Percentiles rank a stretch among this genome's conserved stretches.
Conservation (phyloP, 2,113 vertebrate species). For the Alaudala cheleensis region DNA sequence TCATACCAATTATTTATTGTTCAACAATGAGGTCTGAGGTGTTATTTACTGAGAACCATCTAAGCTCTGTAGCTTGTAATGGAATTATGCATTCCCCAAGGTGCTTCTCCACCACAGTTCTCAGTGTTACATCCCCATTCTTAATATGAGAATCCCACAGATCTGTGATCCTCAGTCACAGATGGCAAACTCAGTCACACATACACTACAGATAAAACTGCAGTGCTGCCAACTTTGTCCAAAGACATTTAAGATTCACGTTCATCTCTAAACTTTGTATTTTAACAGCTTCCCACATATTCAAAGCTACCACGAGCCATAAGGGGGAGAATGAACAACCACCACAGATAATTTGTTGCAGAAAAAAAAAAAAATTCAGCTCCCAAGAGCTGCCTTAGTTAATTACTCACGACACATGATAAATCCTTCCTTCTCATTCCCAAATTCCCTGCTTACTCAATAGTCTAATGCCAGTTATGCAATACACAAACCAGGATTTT, state of each 20-base stretch:
- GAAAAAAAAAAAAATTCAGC: not conserved
- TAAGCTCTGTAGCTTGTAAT: not conserved
- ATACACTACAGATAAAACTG: not conserved
- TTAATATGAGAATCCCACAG: not conserved
- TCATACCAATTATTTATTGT: not conserved
- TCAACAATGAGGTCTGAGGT: not conserved
- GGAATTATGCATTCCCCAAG: not conserved
- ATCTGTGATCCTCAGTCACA: not conserved
- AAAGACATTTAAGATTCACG: not conserved
- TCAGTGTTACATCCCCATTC: not conserved
- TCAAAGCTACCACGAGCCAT: not conserved
- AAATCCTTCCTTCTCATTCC: not conserved
- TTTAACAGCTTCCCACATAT: not conserved
- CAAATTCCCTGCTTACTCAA: not conserved
- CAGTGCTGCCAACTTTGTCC: not conserved
- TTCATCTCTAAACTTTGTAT: not conserved
- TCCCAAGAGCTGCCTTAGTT: not conserved
- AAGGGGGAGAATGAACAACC: not conserved
- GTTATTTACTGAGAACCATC: not conserved
- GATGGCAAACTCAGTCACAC: not conserved
- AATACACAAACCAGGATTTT: not conserved
- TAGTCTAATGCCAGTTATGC: not conserved
- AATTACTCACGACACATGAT: not conserved
- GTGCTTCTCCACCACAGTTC: not conserved
- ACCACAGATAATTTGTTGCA: not conserved